Conservation (phyloP, 2,888 invertebrate species). For the Phaonia tiefii region DNA sequence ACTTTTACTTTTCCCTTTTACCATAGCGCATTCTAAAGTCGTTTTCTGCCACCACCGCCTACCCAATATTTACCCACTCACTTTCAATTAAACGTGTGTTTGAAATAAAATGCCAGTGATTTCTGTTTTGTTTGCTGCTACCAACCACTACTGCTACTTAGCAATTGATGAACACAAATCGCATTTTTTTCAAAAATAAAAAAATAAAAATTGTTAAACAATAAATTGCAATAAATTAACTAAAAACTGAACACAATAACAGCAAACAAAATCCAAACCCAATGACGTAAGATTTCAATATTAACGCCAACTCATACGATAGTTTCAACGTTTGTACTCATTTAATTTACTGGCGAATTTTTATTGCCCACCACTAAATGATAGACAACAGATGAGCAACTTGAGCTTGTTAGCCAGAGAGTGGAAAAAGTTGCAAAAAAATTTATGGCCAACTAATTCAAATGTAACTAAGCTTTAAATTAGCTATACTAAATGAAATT, state of each 20-base stretch:
- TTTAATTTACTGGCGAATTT: slow-evolving; percentile 16
- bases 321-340: slow-evolving; percentile 2
- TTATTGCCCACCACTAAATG: not conserved
- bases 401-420: not conserved
- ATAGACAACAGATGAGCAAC: not conserved
- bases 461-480: no score
- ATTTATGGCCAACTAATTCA: not conserved
- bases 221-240: slow-evolving; percentile 65
- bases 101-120: slow-evolving; percentile 16
- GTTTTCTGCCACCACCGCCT: not conserved
- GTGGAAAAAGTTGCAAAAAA: not conserved
- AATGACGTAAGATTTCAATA: slow-evolving; percentile 63
- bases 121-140: slow-evolving; percentile 2
- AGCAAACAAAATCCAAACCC: slow-evolving; percentile 15
- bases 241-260: slow-evolving; percentile 45
- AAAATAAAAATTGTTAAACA: slow-evolving; percentile 59
- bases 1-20: not conserved
- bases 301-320: slow-evolving; percentile 52
- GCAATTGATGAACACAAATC: slow-evolving; percentile 42
- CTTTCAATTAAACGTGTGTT: not conserved
- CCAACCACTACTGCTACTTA: not conserved
- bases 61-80: not conserved
- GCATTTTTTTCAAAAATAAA: slow-evolving; percentile 52
- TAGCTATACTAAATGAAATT: no score
- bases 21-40: not conserved